Base-by-base conservation (phyloP, 2,888 invertebrate genomes). In the Nasonovia ribisnigri region DNA sequence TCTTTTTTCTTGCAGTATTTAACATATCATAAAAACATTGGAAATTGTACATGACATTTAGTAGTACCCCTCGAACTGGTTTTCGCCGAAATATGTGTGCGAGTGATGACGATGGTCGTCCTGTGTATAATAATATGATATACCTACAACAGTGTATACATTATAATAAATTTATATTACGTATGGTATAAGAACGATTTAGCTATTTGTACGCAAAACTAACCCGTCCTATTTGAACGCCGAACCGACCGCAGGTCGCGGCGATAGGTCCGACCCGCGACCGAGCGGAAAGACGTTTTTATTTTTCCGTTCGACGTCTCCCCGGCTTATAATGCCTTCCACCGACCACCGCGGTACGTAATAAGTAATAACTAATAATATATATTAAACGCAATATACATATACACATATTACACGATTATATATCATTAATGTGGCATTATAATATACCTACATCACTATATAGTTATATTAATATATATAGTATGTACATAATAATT, bases 21-120 rank as follows among this genome's bases (percentile, higher is more conserved):
- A 84, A 20, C 46, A n/a, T 43, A 43, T 54, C 16, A 77, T 20
- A 36, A 20, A 8, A 36, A 16, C 67, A 6, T 77, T 36, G 77
- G 20, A n/a, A 67, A 16, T 13, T n/a, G 67, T 36, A 36, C 77
- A 36, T 77, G 20, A 36, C 36, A 77, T 10, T 36, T 77, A 77
- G 77, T 77, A 77, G 77, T 77, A 77, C 10, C 86, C 91, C 91
- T 92, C 60, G 91, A 86, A 92, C 86, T 60, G 87, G 86, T 92
- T 92, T 91, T 36, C 36, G 54, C 29, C 54, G 54, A 91, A 91
- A 84, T 84, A 13, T n/a, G 54, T 43, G 42, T 67, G 11, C 43
- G 43, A 84, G 26, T 29, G 46, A 86, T 29, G 46, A 86, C 29
- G 13, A 84, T 84, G 43, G 26, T 46, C 46, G 29, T 77, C 20